These are phyloP conservation scores for Plutomurus gul DNA, from an alignment of 1,140 invertebrate genomes.

Conservation along the genomic window DNA sequence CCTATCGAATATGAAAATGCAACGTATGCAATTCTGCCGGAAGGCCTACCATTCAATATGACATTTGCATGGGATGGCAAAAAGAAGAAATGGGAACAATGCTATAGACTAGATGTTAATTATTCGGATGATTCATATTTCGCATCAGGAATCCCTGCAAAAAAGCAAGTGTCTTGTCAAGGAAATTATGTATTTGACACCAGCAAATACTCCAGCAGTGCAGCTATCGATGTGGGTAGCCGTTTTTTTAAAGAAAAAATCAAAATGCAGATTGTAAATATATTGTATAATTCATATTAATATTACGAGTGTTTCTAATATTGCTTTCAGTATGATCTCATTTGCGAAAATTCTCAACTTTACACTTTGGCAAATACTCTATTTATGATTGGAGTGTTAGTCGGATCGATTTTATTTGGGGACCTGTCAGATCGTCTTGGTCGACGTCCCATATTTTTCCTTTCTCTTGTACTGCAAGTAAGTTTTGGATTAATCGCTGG, in stretches of 20 bases:
- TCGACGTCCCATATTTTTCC: constrained; percentile 73
- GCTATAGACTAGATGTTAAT: constrained; percentile 59
- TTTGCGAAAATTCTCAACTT: constrained; percentile 66
- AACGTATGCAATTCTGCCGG: constrained; percentile 59
- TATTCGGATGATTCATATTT: constrained; percentile 54
- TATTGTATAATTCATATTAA: background rate
- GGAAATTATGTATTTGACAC: constrained; percentile 65
- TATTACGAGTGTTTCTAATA: background rate
- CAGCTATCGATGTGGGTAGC: constrained; percentile 68
- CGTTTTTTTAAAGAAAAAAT: no score
- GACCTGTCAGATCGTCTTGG: constrained; percentile 76
- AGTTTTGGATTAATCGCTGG: constrained; percentile 69
- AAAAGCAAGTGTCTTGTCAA: constrained; percentile 59
- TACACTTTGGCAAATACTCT: constrained; percentile 72
- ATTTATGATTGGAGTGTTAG: constrained; percentile 80
- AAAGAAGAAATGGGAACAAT: constrained; percentile 58
- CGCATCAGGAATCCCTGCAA: constrained; percentile 50
- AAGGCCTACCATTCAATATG: constrained; percentile 57
- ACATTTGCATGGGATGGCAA: constrained; percentile 63
- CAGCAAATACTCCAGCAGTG: constrained; percentile 64
- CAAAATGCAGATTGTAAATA: background rate
- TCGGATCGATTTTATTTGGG: constrained; percentile 78
- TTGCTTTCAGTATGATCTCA: constrained; percentile 70
- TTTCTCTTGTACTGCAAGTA: constrained; percentile 71
- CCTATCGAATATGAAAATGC: constrained; percentile 64